Base-by-base conservation (phyloP, 2,113 vertebrate genomes). In the Polypterus bichir region DNA sequence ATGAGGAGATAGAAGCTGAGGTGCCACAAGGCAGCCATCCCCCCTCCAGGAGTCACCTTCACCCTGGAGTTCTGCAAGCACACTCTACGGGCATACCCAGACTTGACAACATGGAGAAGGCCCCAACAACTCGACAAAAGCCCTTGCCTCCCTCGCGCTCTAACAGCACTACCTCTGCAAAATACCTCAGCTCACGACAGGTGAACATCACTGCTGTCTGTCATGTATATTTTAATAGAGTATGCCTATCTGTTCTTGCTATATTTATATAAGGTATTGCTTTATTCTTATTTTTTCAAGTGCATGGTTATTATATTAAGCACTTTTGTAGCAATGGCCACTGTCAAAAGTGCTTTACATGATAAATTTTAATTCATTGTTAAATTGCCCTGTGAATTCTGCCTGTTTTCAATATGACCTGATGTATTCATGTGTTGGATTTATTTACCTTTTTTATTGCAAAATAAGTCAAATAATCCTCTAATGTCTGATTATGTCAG, bases 121-220 rank as follows among this genome's bases (percentile, higher is more conserved):
- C 86, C 3, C 73, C 71, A 3, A 68, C 55, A 49, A 73, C 4
- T 9, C 76, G 80, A 0, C 78, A 65, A 49, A 85, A 74, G 56
- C 80, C 81, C 2, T 59, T 60, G 2, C 66, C 81, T 7, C 86
- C 89, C 62, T 89, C 86, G 0, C 77, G 88, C 59, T 88, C 74
- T 48, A 84, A 68, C 81, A 96, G 90, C 77, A 80, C 80, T 0
- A 88, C 88, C 54, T 90, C 91, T 3, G 88, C 89, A 46, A 90
- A 86, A 60, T 74, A 82, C 65, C n/a, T 53, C 9, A 74, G 74
- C 4, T 49, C 79, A 1, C 81, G 80, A 51, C 86, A 86, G 86
- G 88, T 89, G 0, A n/a, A 74, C 59, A n/a, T 48, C 9, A 44
- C 52, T 46, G 49, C 46, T 44, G 7, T 7, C 7, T 5, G 5